A percentile compares a stretch with the other conserved stretches of the same genome.
Evolutionary conservation across 2,888 invertebrate genomes (phyloP).

Genomic region (Pinctada fucata): DNA sequence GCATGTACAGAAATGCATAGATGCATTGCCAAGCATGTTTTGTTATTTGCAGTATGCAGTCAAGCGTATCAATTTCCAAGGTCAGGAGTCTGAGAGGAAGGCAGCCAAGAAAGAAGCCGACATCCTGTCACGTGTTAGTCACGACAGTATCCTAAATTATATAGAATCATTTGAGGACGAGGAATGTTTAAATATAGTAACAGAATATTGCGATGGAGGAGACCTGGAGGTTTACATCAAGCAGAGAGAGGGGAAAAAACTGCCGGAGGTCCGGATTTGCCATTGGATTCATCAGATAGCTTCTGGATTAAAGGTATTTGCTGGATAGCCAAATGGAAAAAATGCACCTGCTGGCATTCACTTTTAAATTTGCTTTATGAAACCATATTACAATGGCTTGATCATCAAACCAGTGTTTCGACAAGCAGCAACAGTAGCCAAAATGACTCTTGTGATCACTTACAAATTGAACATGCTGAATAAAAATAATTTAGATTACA

Average conservation of each 20-base stretch:
- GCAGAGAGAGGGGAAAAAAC: slow-evolving; percentile 30
- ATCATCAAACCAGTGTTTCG: no score
- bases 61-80: slow-evolving; percentile 60
- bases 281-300: slow-evolving; percentile 59
- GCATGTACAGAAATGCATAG: no score
- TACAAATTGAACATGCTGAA: no score
- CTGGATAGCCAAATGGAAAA: neutral
- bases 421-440: no score
- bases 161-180: slow-evolving; percentile 61
- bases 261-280: slow-evolving; percentile 53
- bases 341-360: neutral
- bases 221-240: slow-evolving; percentile 57
- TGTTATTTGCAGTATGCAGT: slow-evolving; percentile 57
- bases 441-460: no score
- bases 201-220: slow-evolving; percentile 62
- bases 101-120: slow-evolving; percentile 54
- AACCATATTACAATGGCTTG: neutral
- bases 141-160: slow-evolving; percentile 55
- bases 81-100: slow-evolving; percentile 51
- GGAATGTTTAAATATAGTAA: slow-evolving; percentile 57
- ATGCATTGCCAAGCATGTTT: no score
- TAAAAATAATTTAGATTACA: no score
- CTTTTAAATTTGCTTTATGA: neutral
- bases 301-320: slow-evolving; percentile 51
- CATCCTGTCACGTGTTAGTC: slow-evolving; percentile 52